A percentile compares a stretch with the other conserved stretches of the same genome.
Conservation (phyloP, 2,888 invertebrate genomes). For the Eulithis prunata region DNA sequence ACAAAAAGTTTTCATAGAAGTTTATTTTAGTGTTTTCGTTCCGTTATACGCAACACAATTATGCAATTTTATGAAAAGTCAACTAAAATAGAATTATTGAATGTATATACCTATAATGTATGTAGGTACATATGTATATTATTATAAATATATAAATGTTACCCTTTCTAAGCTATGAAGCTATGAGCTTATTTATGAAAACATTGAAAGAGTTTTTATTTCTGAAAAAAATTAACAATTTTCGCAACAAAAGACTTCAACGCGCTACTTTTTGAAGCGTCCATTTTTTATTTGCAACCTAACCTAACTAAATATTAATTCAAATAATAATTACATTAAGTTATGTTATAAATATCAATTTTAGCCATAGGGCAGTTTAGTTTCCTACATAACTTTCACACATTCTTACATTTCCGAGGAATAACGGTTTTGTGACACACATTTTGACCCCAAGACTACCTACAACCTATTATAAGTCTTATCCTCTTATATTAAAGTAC, state of each 20-base stretch:
- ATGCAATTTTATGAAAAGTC: not conserved
- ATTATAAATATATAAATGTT: no score
- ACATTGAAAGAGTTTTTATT: not conserved
- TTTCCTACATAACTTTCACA: slow-evolving; percentile 48
- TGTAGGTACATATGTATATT: no score
- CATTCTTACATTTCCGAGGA: slow-evolving; percentile 37
- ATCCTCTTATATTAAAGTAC: slow-evolving; percentile 4
- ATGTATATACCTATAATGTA: no score
- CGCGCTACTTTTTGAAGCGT: not conserved
- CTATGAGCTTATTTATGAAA: no score
- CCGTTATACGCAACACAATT: not conserved
- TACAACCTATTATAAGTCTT: slow-evolving; percentile 11
- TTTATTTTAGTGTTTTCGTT: not conserved
- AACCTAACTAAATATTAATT: no score
- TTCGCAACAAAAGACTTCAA: not conserved
- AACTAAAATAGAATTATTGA: no score
- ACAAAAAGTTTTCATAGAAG: not conserved
- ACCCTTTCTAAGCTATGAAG: no score
- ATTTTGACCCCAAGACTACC: slow-evolving; percentile 23
- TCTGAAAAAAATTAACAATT: not conserved
- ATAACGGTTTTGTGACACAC: slow-evolving; percentile 53
- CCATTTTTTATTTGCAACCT: not conserved
- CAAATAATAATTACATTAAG: no score
- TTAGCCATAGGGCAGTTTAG: slow-evolving; percentile 5
- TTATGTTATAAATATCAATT: not conserved